Conservation (phyloP, 2,797 vertebrate species). For the Gallinago solitaria region DNA sequence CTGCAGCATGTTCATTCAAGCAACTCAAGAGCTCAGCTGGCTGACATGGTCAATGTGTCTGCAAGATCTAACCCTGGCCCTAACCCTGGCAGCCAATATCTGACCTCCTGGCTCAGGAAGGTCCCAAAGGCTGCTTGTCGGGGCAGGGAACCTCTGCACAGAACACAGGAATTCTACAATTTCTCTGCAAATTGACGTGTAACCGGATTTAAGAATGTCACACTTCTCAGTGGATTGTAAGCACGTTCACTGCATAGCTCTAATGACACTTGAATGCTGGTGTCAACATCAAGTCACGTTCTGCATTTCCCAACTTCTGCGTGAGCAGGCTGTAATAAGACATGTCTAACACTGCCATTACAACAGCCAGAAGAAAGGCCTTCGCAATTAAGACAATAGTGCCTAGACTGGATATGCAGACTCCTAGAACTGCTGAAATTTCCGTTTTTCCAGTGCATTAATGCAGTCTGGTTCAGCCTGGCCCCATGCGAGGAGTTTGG, state of each 20-base stretch:
- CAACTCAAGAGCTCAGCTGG: neutral
- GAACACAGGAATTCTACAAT: neutral
- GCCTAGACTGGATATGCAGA: neutral
- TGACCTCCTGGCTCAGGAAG: neutral
- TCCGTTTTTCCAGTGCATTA: neutral
- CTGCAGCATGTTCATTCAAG: neutral
- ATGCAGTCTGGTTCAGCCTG: neutral
- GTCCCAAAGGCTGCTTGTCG: neutral
- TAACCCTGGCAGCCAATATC: neutral
- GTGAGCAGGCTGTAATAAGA: neutral
- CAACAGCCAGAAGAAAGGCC: neutral
- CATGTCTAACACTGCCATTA: neutral
- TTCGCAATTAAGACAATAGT: neutral
- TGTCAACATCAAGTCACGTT: neutral
- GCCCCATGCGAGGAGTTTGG: neutral
- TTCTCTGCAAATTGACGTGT: neutral
- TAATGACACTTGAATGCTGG: neutral
- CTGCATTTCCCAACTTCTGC: neutral
- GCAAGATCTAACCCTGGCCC: neutral
- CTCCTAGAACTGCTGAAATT: neutral
- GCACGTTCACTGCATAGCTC: fast-evolving
- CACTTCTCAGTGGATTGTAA: neutral
- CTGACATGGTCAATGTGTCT: neutral
- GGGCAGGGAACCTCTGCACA: neutral
- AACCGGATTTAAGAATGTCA: neutral